These are phyloP conservation scores for Muscina levida DNA, from an alignment of 2,888 invertebrate genomes.

Conservation along the genomic window DNA sequence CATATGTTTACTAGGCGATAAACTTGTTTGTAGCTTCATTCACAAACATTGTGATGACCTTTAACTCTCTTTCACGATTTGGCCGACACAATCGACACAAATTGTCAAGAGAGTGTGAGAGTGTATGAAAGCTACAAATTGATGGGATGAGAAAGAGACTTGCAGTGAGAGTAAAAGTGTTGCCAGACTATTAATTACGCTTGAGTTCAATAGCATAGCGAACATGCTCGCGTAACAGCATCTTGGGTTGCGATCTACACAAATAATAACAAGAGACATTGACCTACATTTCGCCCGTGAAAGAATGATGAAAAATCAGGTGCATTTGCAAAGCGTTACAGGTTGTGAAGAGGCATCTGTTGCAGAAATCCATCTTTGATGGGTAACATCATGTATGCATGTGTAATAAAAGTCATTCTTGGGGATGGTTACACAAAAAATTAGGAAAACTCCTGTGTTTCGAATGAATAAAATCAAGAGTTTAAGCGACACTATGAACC, in stretches of 20 bases:
- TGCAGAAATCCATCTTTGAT: too few relatives aligned
- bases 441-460: too few relatives aligned
- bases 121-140: neutral
- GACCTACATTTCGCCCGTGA: constrained; percentile 8
- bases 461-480: too few relatives aligned
- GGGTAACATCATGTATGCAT: too few relatives aligned
- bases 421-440: too few relatives aligned
- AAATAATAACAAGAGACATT: constrained; percentile 27
- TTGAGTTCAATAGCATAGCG: too few relatives aligned
- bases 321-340: too few relatives aligned
- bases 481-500: too few relatives aligned
- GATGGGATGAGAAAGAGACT: constrained; percentile 25
- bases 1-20: neutral
- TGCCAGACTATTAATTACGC: neutral
- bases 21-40: constrained; percentile 41
- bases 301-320: constrained; percentile 5
- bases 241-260: neutral
- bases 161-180: constrained; percentile 36
- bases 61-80: constrained; percentile 48
- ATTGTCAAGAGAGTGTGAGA: constrained; percentile 12
- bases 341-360: too few relatives aligned
- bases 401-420: too few relatives aligned
- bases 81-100: neutral
- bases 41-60: constrained; percentile 49
- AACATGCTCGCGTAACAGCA: neutral